Evolutionary conservation across 2,797 vertebrate species (phyloP).

Genomic region (Mastacembelus armatus): DNA sequence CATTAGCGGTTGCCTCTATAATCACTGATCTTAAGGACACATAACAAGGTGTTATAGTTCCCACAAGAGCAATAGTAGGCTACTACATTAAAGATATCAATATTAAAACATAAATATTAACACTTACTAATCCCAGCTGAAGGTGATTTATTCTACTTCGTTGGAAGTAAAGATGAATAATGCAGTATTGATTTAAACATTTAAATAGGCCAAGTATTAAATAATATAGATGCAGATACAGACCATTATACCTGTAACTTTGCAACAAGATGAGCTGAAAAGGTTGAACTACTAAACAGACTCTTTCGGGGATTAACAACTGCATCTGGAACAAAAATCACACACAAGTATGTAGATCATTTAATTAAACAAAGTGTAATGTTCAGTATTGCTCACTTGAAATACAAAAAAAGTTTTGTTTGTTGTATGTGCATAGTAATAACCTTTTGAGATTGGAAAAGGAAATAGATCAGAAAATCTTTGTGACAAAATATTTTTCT

Average conservation of each 20-base stretch:
- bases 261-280: neutral
- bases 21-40: neutral
- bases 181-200: constrained; percentile 27
- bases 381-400: too few relatives aligned
- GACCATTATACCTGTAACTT: neutral
- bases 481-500: too few relatives aligned
- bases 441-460: too few relatives aligned
- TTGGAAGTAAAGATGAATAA: neutral
- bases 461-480: too few relatives aligned
- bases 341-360: too few relatives aligned
- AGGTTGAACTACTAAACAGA: neutral
- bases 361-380: too few relatives aligned
- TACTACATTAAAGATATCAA: constrained; percentile 1
- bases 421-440: too few relatives aligned
- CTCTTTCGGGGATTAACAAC: too few relatives aligned
- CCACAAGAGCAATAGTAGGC: neutral
- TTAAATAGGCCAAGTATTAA: constrained; percentile 16
- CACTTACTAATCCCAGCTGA: neutral
- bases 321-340: neutral
- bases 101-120: constrained; percentile 13
- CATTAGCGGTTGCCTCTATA: constrained; percentile 11
- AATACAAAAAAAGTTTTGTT: too few relatives aligned
- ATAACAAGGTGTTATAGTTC: constrained; percentile 7
- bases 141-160: constrained; percentile 6
- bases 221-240: neutral